Conservation (phyloP, 2,113 vertebrate species). For the Clarias macrocephalus region DNA sequence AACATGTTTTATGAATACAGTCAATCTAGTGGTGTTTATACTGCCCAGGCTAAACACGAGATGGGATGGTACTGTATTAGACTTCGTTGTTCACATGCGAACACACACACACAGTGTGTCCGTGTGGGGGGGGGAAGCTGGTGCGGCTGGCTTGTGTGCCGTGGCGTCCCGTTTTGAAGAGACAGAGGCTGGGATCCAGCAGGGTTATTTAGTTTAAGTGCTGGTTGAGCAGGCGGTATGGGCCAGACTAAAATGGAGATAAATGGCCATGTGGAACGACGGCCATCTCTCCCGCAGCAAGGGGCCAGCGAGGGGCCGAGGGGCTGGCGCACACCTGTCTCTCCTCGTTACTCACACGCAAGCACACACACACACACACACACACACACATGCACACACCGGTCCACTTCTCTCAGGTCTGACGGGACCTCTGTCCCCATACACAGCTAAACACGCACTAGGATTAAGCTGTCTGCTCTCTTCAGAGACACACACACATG, state of each 20-base stretch:
- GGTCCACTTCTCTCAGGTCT: slow-evolving; percentile 38
- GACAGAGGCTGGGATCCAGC: slow-evolving; percentile 49
- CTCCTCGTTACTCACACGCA: slow-evolving; percentile 39
- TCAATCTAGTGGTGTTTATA: not conserved
- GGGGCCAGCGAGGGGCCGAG: slow-evolving; percentile 42
- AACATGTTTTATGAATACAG: not conserved
- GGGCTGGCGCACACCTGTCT: slow-evolving; percentile 55
- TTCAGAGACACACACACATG: slow-evolving; percentile 17
- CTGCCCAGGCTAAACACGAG: not conserved
- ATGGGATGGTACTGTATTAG: not conserved
- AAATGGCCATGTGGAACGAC: slow-evolving; percentile 52
- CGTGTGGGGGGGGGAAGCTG: slow-evolving; percentile 5
- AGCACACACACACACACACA: slow-evolving; percentile 19
- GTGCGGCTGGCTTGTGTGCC: slow-evolving; percentile 26
- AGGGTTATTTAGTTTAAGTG: slow-evolving; percentile 59
- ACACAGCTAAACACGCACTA: slow-evolving; percentile 45
- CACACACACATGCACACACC: slow-evolving; percentile 23
- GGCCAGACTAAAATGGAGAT: slow-evolving; percentile 56
- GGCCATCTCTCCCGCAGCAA: slow-evolving; percentile 48
- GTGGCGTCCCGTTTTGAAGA: slow-evolving; percentile 38
- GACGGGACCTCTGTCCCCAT: slow-evolving; percentile 46
- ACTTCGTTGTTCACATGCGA: not conserved
- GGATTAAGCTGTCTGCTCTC: slow-evolving; percentile 40
- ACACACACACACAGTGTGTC: slow-evolving; percentile 3
- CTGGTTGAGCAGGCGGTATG: slow-evolving; percentile 48